Evolutionary conservation across 1,140 invertebrate species (phyloP).

Genomic region (Papilio dardanus): DNA sequence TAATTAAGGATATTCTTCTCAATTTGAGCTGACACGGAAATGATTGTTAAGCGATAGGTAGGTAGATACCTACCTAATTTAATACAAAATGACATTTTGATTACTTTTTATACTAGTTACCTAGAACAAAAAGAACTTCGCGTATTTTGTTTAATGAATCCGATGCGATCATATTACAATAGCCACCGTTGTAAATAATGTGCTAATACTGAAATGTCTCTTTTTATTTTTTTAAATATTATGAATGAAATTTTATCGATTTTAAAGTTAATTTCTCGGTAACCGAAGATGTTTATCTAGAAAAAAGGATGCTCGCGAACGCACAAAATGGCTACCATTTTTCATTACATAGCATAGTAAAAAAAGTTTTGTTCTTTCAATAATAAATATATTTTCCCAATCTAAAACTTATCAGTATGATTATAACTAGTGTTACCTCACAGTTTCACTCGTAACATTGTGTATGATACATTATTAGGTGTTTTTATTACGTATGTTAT

Average conservation of each 20-base stretch:
- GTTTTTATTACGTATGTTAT: constrained; percentile 11
- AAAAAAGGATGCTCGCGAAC: not conserved
- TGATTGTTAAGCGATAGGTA: not conserved
- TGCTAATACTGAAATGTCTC: no score
- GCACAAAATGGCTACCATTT: not conserved
- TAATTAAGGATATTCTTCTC: not conserved
- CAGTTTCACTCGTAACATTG: not conserved
- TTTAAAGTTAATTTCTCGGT: not conserved
- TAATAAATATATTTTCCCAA: not conserved
- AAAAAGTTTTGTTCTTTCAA: not conserved
- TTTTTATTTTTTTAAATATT: no score
- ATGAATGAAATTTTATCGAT: not conserved
- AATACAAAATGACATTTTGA: no score
- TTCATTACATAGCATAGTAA: not conserved
- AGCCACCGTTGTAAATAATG: no score
- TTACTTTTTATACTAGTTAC: no score
- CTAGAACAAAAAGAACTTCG: not conserved
- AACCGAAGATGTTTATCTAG: not conserved
- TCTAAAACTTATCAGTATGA: not conserved
- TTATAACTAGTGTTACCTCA: constrained; percentile 15
- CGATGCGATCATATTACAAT: no score
- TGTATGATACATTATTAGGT: not conserved
- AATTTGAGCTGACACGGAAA: not conserved
- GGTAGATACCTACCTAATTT: no score
- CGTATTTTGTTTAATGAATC: no score